phyloP scores from a whole-genome alignment of 1,140 invertebrate genomes.

The Brachionus asplanchnoidis region DNA sequence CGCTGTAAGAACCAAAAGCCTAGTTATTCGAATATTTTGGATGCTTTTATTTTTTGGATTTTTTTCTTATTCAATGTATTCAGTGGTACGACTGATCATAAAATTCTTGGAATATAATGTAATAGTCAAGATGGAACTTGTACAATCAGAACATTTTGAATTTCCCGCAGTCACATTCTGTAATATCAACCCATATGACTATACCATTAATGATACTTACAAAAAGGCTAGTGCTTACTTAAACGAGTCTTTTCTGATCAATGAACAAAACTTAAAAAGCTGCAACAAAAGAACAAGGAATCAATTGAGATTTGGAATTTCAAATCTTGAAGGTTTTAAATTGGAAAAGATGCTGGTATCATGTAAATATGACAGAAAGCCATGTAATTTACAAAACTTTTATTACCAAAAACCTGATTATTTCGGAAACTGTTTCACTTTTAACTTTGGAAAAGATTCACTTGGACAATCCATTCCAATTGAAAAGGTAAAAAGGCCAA shows the following conservation, averaged over 20 bases:
- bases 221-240: background rate
- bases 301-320: background rate
- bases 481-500: background rate
- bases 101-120: background rate
- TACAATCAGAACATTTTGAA: background rate
- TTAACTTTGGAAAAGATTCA: slow-evolving; percentile 22
- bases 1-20: background rate
- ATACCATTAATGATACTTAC: background rate
- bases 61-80: background rate
- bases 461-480: background rate
- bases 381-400: slow-evolving; percentile 11
- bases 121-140: background rate
- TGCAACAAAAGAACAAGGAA: background rate
- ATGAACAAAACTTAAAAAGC: background rate
- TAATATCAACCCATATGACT: slow-evolving; percentile 13
- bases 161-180: slow-evolving; percentile 32
- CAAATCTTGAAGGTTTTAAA: background rate
- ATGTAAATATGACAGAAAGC: background rate
- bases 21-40: background rate
- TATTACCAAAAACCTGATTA: background rate
- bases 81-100: background rate
- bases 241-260: background rate
- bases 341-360: slow-evolving; percentile 2
- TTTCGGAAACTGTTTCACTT: slow-evolving; percentile 9
- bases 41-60: background rate